A percentile compares a stretch with the other conserved stretches of the same genome.
Evolutionary conservation across 2,113 vertebrate species (phyloP).

Genomic region (Cochlearius cochlearius): DNA sequence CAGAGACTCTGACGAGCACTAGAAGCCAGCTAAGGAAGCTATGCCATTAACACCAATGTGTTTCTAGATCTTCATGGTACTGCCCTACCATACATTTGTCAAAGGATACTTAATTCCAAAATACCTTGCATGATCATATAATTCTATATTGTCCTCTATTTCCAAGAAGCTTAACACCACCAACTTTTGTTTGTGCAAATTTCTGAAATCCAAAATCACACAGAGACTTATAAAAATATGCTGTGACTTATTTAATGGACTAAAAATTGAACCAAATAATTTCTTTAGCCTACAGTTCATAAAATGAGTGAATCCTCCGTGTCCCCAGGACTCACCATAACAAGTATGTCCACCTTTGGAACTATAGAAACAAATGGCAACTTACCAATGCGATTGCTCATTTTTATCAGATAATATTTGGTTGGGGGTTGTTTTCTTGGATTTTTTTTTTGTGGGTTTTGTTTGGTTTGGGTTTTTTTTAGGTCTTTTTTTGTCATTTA

Average conservation of each 20-base stretch:
- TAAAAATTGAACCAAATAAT: not conserved
- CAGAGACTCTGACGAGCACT: not conserved
- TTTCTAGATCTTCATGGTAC: not conserved
- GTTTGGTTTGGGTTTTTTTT: not conserved
- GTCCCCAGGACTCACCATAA: not conserved
- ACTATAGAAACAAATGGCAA: not conserved
- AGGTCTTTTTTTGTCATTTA: not conserved
- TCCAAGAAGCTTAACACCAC: not conserved
- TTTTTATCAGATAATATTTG: not conserved
- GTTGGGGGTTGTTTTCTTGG: not conserved
- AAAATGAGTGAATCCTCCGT: not conserved
- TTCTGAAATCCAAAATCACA: not conserved
- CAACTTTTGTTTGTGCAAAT: not conserved
- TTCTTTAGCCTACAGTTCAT: not conserved
- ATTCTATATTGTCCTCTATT: not conserved
- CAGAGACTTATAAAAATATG: not conserved
- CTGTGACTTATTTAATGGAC: not conserved
- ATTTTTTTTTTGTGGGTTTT: not conserved
- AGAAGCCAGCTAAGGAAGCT: not conserved
- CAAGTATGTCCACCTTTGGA: not conserved
- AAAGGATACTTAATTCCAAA: not conserved
- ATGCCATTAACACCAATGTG: not conserved
- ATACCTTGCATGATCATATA: not conserved
- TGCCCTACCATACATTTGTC: not conserved
- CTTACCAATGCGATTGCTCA: not conserved